phyloP scores from a whole-genome alignment of 1,140 invertebrate species.

The Conus betulinus region DNA sequence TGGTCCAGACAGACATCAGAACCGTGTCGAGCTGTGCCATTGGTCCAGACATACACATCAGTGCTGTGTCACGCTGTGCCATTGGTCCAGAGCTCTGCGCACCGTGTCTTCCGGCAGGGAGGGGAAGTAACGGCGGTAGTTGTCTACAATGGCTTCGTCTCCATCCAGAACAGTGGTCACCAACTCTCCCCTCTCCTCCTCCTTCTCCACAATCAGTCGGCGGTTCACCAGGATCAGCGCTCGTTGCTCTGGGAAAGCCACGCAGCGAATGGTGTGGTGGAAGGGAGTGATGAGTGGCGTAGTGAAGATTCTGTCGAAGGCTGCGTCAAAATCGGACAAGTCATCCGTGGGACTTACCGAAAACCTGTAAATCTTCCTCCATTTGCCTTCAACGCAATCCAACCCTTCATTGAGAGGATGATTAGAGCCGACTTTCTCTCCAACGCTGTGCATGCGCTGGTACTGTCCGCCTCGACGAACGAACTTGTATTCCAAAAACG shows the following conservation, averaged over 20 bases:
- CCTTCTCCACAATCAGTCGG: slow-evolving; percentile 42
- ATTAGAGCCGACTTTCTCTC: slow-evolving; percentile 3
- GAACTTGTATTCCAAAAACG: slow-evolving; percentile 48
- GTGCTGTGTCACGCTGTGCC: background rate
- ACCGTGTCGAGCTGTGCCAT: too few species aligned
- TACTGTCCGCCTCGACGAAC: slow-evolving; percentile 46
- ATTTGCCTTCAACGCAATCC: slow-evolving; percentile 39
- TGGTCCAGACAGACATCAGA: too few species aligned
- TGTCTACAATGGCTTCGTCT: slow-evolving; percentile 20
- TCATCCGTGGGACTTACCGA: slow-evolving; percentile 4
- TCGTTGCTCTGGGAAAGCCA: slow-evolving; percentile 37
- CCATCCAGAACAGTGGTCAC: slow-evolving; percentile 2
- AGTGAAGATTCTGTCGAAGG: slow-evolving; percentile 43
- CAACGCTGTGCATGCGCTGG: slow-evolving; percentile 45
- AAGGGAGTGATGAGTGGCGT: slow-evolving; percentile 36
- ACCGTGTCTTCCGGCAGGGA: background rate
- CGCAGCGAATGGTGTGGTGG: slow-evolving; percentile 33
- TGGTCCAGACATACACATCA: too few species aligned
- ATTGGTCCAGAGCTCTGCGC: slow-evolving; percentile 1
- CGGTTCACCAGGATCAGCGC: slow-evolving; percentile 43
- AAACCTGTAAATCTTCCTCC: slow-evolving; percentile 43
- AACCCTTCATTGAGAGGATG: slow-evolving; percentile 23
- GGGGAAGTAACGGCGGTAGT: slow-evolving; percentile 18
- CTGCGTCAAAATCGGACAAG: slow-evolving; percentile 40
- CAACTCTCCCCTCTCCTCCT: slow-evolving; percentile 28